Evolutionary conservation across 2,888 invertebrate genomes (phyloP), one percentile per base, ranked within the genome.

Genomic region (Leuctra nigra): DNA sequence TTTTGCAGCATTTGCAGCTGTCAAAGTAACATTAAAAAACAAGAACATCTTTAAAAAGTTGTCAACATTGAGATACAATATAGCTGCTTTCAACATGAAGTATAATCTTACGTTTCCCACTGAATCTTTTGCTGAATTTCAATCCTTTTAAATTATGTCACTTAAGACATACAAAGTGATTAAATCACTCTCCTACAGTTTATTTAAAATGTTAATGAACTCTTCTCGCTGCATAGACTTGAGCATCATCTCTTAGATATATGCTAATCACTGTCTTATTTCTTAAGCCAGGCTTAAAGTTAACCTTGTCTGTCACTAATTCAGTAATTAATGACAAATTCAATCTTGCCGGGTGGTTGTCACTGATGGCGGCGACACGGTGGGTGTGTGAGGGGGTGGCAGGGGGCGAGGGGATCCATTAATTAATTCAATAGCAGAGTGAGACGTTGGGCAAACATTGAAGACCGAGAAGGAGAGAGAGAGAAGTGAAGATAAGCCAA

Each of bases 241-340:
- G n/a, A n/a, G n/a, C 16, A 14, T 39, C 39, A 16, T 39, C 20
- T 39, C 39, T 18, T 13, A 16, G 39, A 16, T 9, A 7, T 7
- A 39, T n/a, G 16, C 39, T 16, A 39, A 39, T 16, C 39, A 39
- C 39, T 39, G 16, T 39, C 39, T 18, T 39, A 16, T 39, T 39
- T 39, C 39, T 18, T 39, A 39, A 39, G 9, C 39, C 20, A 13
- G 20, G 39, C 39, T 39, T 39, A 39, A n/a, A 39, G 47, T 47
- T 47, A 25, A 25, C 25, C 25, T 46, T 46, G 46, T 47, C 47
- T 25, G 25, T 47, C 16, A 23, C 47, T 47, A 47, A 47, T 47
- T 47, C 25, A 47, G 47, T 23, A 47, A 47, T 47, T 47, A 47
- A 25, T 47, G 23, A 47, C 47, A 47, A 47, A 47, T 47, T 47